These are phyloP conservation scores for Cheilosia grossa DNA, from an alignment of 2,888 invertebrate genomes.

Conservation along the genomic window DNA sequence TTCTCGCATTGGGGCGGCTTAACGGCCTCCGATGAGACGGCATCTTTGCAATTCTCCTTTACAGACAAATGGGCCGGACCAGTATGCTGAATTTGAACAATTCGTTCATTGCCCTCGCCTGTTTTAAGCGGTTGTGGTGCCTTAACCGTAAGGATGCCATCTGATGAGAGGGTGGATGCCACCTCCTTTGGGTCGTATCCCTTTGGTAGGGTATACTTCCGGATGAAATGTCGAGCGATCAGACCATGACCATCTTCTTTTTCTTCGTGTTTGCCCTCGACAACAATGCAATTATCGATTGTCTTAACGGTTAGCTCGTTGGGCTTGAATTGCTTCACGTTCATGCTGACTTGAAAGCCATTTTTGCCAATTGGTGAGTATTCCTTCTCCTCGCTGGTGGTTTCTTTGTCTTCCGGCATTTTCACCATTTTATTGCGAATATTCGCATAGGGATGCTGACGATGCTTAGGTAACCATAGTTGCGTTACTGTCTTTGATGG, in stretches of 20 bases:
- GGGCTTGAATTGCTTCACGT: slow-evolving; percentile 88
- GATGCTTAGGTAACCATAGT: slow-evolving; percentile 66
- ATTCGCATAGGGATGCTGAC: slow-evolving; percentile 78
- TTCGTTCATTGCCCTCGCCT: slow-evolving; percentile 83
- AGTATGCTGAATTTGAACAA: slow-evolving; percentile 86
- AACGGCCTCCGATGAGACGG: slow-evolving; percentile 63
- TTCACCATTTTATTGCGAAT: slow-evolving; percentile 62
- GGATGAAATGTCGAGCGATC: slow-evolving; percentile 91
- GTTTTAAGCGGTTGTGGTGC: slow-evolving; percentile 85
- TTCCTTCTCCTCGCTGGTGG: slow-evolving; percentile 82
- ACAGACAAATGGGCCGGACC: slow-evolving; percentile 84
- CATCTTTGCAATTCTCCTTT: slow-evolving; percentile 76
- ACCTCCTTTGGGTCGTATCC: slow-evolving; percentile 89
- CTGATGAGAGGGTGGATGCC: slow-evolving; percentile 90
- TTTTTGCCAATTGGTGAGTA: slow-evolving; percentile 84
- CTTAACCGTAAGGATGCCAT: slow-evolving; percentile 90
- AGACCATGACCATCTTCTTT: slow-evolving; percentile 89
- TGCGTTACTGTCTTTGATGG: slow-evolving; percentile 67
- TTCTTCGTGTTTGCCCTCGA: slow-evolving; percentile 89
- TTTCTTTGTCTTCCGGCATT: slow-evolving; percentile 85
- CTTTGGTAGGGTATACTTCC: slow-evolving; percentile 88
- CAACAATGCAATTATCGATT: slow-evolving; percentile 86
- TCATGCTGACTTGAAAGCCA: slow-evolving; percentile 88
- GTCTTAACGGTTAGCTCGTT: slow-evolving; percentile 89
- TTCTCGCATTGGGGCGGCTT: slow-evolving; percentile 67